Conservation (phyloP, 2,113 vertebrate species). For the Aix galericulata region DNA sequence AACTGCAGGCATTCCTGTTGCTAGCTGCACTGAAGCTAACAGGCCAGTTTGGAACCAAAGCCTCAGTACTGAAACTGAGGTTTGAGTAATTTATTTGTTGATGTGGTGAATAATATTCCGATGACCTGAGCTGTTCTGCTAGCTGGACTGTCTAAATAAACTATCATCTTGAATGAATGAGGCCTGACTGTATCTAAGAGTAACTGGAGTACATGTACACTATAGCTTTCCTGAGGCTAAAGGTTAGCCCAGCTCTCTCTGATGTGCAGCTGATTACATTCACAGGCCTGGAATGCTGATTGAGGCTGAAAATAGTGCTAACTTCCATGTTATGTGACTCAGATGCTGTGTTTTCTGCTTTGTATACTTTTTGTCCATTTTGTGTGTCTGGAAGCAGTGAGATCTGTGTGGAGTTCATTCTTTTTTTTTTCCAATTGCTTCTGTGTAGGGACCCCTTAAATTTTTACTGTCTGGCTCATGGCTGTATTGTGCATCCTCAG, state of each 20-base stretch:
- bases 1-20: neutral
- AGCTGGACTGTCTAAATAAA: neutral
- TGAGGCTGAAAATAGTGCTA: neutral
- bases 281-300: neutral
- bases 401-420: neutral
- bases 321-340: neutral
- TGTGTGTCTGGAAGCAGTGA: neutral
- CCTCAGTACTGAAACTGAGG: neutral
- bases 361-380: neutral
- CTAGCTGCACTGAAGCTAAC: neutral
- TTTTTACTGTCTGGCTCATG: neutral
- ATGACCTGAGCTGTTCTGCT: neutral
- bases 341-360: neutral
- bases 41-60: neutral
- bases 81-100: neutral
- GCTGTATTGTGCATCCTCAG: neutral
- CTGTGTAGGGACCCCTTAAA: neutral
- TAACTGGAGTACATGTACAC: rapidly evolving
- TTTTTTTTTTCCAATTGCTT: neutral
- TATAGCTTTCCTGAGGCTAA: neutral
- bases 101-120: neutral
- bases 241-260: neutral
- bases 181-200: neutral
- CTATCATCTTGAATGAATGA: neutral
- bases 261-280: neutral